Percentiles rank a stretch among this genome's conserved stretches.
Evolutionary conservation across 2,888 invertebrate species (phyloP).

Genomic region (Chesias legatella): DNA sequence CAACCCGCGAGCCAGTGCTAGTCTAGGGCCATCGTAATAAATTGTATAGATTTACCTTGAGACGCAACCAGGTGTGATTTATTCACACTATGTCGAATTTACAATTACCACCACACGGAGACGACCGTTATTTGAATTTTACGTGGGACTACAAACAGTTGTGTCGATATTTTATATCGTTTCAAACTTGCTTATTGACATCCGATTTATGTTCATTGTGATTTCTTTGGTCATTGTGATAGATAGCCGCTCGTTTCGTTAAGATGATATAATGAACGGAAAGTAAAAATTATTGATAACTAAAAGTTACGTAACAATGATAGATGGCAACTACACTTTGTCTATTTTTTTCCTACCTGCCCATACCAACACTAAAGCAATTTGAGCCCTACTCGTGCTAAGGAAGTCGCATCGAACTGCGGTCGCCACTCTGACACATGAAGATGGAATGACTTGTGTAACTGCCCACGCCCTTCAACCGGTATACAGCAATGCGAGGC

Average conservation of each 20-base stretch:
- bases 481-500: too few relatives aligned
- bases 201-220: constrained; percentile 21
- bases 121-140: constrained; percentile 50
- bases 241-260: constrained; percentile 1
- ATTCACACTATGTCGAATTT: constrained; percentile 69
- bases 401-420: too few relatives aligned
- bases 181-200: constrained; percentile 37
- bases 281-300: neutral
- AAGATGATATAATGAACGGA: constrained; percentile 1
- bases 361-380: too few relatives aligned
- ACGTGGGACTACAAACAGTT: constrained; percentile 42
- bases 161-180: constrained; percentile 34
- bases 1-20: constrained; percentile 30
- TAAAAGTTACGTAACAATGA: too few relatives aligned
- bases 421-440: too few relatives aligned
- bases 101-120: constrained; percentile 61
- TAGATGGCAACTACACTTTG: too few relatives aligned
- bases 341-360: too few relatives aligned
- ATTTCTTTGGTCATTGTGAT: constrained; percentile 7
- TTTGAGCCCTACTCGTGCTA: too few relatives aligned
- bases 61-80: constrained; percentile 66
- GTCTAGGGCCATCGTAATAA: constrained; percentile 47
- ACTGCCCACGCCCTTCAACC: too few relatives aligned
- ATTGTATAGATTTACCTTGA: constrained; percentile 59
- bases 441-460: too few relatives aligned